Evolutionary conservation across 2,888 invertebrate genomes (phyloP).

Genomic region (Pollenia labialis): DNA sequence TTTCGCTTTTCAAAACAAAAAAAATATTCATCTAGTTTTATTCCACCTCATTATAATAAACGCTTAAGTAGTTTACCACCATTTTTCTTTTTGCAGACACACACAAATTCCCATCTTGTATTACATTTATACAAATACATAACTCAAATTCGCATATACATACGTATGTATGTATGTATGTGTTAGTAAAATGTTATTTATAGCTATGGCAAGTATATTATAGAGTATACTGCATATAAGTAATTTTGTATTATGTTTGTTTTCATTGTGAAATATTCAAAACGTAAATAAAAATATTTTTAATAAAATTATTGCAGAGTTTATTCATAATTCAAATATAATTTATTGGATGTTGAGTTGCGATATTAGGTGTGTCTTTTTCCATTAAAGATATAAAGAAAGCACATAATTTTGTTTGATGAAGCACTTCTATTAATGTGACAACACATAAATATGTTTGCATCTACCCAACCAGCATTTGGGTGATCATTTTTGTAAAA

Average conservation of each 20-base stretch:
- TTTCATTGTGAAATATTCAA: background rate
- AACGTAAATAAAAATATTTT: conserved; percentile 2
- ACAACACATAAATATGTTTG: no score
- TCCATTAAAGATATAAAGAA: no score
- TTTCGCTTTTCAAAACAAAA: no score
- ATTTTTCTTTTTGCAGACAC: background rate
- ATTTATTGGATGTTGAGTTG: background rate
- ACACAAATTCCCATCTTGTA: background rate
- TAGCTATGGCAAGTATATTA: conserved; percentile 4
- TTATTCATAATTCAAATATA: no score
- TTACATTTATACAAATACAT: background rate
- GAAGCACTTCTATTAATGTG: no score
- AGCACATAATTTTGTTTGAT: no score
- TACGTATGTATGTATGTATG: no score
- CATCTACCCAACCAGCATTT: no score
- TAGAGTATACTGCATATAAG: background rate
- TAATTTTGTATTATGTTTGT: background rate
- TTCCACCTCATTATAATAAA: background rate
- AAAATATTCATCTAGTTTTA: background rate
- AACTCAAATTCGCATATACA: background rate
- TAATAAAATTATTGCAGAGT: background rate
- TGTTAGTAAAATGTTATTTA: background rate
- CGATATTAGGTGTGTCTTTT: background rate
- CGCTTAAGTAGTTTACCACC: background rate
- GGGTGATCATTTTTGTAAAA: no score